Base-by-base conservation (phyloP, 2,888 invertebrate species). In the Thera britannica region DNA sequence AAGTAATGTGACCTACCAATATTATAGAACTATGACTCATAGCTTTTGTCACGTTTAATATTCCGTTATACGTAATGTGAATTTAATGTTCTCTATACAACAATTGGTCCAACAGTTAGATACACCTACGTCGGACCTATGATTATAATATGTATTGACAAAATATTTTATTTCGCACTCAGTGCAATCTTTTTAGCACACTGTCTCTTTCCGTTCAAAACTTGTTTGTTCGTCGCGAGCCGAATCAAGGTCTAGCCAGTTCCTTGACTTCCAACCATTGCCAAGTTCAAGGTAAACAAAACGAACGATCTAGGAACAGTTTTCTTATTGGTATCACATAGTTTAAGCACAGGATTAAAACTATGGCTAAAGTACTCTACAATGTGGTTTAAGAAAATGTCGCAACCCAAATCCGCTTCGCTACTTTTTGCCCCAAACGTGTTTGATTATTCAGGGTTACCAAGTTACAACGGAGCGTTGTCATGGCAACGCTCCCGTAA, bases 401-500 rank as follows among this genome's bases (percentile, higher is more conserved):
- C 51, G 2, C 51, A 23, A 7, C 8, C 52, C 0, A 6, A 12
- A 49, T 12, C 7, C 2, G 8, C 52, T 34, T 8, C 8, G 3
- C 34, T 23, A 6, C 34, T 62, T 46, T 9, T 7, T 34, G n/a
- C 34, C 44, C 44, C 3, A 55, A 38, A 61, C 44, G 56, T 55
- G 35, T 59, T 62, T 63, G 55, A 36, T 35, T 11, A 62, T 64
- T 68, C 56, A 64, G 62, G 62, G 59, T 62, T 66, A 62, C 64
- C 23, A 52, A 52, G 44, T 67, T 69, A 70, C 65, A 61, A 60
- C 49, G 61, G 55, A 36, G 41, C 55, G 77, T 83, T 73, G 70
- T 76, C 67, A 76, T 77, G 65, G 71, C 71, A 76, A 72, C 66
- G 75, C 67, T 61, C 77, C 75, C 77, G 73, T 67, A 68, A 74